Evolutionary conservation across 2,797 vertebrate genomes (phyloP).

Genomic region (Sus cebifrons): DNA sequence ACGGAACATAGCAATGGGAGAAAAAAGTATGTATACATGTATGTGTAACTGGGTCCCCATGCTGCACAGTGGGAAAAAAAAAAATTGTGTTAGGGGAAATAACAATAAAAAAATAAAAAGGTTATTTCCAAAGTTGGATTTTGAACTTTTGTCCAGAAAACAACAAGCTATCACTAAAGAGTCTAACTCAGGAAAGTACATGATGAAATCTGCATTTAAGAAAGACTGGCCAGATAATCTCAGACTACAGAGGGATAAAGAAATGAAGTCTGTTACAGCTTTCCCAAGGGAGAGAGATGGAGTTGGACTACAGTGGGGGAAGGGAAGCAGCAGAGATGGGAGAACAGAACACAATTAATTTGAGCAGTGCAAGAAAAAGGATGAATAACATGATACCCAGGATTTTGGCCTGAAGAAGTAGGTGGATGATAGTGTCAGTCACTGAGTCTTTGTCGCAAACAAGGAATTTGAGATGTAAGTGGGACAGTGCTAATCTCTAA

Average conservation of each 20-base stretch:
- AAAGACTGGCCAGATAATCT: conserved; percentile 11
- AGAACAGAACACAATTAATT: not conserved
- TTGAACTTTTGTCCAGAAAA: conserved; percentile 55
- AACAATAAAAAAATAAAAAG: too few species aligned
- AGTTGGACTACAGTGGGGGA: too few species aligned
- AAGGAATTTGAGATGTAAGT: not conserved
- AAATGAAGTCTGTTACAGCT: not conserved
- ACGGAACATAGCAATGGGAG: too few species aligned
- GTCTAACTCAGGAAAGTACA: conserved; percentile 11
- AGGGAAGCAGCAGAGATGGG: not conserved
- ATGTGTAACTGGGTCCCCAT: too few species aligned
- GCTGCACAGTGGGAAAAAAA: too few species aligned
- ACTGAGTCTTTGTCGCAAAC: not conserved
- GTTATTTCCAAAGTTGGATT: conserved; percentile 3
- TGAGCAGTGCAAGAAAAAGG: not conserved
- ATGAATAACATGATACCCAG: not conserved
- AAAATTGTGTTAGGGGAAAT: too few species aligned
- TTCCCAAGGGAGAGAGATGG: not conserved
- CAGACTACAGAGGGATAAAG: not conserved
- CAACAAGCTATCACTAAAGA: not conserved
- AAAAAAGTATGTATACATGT: too few species aligned
- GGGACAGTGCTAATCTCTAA: not conserved
- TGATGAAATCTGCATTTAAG: not conserved
- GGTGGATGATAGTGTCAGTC: not conserved
- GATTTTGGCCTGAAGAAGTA: conserved; percentile 7